Percentiles rank a stretch among this genome's conserved stretches.
phyloP scores from a whole-genome alignment of 2,888 invertebrate species.

The Orthosia gothica region DNA sequence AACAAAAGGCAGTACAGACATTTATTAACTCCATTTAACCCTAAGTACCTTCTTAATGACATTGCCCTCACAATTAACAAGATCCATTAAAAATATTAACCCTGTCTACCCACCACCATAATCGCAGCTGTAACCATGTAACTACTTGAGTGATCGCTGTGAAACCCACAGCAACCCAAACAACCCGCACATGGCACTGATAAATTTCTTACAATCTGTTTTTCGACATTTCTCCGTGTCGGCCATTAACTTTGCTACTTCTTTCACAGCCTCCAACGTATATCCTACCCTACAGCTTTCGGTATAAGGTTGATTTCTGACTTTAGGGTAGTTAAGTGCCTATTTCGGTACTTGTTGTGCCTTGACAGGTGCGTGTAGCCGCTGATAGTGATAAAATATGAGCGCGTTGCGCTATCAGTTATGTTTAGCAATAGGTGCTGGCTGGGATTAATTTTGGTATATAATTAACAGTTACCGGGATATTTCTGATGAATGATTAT shows the following conservation, averaged over 20 bases:
- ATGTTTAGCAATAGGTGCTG: slow-evolving; percentile 10
- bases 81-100: slow-evolving; percentile 41
- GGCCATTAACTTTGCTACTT: slow-evolving; percentile 59
- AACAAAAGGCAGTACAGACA: background rate
- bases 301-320: slow-evolving; percentile 23
- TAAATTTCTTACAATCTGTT: slow-evolving; percentile 66
- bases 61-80: slow-evolving; percentile 31
- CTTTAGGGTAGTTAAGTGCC: slow-evolving; percentile 43
- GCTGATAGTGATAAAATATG: slow-evolving; percentile 62
- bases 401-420: slow-evolving; percentile 38
- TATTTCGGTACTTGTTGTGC: slow-evolving; percentile 53
- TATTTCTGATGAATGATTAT: background rate
- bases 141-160: slow-evolving; percentile 50
- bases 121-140: slow-evolving; percentile 42
- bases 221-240: slow-evolving; percentile 62
- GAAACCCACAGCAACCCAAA: slow-evolving; percentile 11
- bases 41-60: background rate
- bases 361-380: slow-evolving; percentile 62
- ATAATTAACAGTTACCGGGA: background rate
- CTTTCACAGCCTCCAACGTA: background rate
- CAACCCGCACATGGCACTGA: slow-evolving; percentile 52
- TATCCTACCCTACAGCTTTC: slow-evolving; percentile 7
- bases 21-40: background rate
- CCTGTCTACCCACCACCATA: slow-evolving; percentile 34
- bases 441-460: slow-evolving; percentile 17